Percentiles rank a stretch among this genome's conserved stretches.
Evolutionary conservation across 2,888 invertebrate genomes (phyloP).

Genomic region (Phragmatobia fuliginosa): DNA sequence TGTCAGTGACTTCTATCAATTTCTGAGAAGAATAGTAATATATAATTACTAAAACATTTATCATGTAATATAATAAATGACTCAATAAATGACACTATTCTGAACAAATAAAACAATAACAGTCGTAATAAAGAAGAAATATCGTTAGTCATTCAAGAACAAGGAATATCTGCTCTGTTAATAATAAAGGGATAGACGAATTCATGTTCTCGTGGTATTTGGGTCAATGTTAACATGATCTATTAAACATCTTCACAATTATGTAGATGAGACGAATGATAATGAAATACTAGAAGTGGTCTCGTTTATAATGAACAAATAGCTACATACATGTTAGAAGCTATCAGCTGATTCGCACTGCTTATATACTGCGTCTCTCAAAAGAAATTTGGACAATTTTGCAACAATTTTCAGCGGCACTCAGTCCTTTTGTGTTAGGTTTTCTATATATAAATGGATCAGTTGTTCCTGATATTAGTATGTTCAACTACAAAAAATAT

Average conservation of each 20-base stretch:
- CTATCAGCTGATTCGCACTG: too few relatives aligned
- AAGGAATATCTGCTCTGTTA: not conserved
- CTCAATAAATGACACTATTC: slow-evolving; percentile 3
- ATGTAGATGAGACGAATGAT: not conserved
- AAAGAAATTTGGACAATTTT: too few relatives aligned
- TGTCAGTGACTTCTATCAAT: not conserved
- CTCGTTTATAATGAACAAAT: not conserved
- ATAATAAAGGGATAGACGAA: not conserved
- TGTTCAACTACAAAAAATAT: too few relatives aligned
- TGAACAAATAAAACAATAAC: slow-evolving; percentile 7
- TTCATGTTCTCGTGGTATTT: slow-evolving; percentile 7
- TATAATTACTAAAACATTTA: slow-evolving; percentile 12
- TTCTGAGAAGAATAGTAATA: slow-evolving; percentile 6
- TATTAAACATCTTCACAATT: slow-evolving; percentile 3
- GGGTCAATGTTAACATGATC: not conserved
- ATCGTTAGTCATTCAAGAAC: slow-evolving; percentile 7
- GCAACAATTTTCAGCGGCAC: too few relatives aligned
- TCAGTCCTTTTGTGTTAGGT: too few relatives aligned
- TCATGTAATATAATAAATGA: slow-evolving; percentile 2
- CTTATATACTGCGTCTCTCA: too few relatives aligned
- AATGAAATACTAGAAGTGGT: not conserved
- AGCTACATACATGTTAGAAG: too few relatives aligned
- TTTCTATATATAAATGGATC: too few relatives aligned
- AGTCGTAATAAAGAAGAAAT: slow-evolving; percentile 13
- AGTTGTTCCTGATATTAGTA: too few relatives aligned